phyloP scores from a whole-genome alignment of 2,888 invertebrate genomes.

The Omphaloscelis lunosa region DNA sequence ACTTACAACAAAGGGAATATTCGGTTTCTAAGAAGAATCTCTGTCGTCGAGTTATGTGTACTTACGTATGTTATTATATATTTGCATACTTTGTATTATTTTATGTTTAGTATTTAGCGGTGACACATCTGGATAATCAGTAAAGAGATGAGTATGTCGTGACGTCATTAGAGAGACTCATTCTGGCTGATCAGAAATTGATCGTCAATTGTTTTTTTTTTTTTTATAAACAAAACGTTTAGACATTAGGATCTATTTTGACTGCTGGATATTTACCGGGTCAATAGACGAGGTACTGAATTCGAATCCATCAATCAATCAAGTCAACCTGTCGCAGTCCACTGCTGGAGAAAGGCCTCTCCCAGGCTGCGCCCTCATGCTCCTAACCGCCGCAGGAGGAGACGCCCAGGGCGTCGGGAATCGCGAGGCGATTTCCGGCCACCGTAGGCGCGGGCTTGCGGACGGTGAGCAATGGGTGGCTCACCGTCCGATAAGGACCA shows the following conservation, averaged over 20 bases:
- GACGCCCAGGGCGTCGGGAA: no score
- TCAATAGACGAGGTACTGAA: background rate
- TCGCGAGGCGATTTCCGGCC: no score
- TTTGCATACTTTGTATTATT: conserved; percentile 73
- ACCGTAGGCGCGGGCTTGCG: no score
- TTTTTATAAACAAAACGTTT: background rate
- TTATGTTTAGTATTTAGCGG: conserved; percentile 38
- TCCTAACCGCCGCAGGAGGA: no score
- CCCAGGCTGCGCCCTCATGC: no score
- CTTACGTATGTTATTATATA: conserved; percentile 61
- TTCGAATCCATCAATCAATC: background rate
- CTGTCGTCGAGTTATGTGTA: conserved; percentile 79
- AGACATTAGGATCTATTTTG: background rate
- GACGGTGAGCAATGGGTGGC: no score
- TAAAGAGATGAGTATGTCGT: background rate
- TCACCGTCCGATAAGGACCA: no score
- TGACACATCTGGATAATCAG: conserved; percentile 48
- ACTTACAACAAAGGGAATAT: conserved; percentile 79
- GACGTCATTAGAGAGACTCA: conserved; percentile 18
- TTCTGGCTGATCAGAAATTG: background rate
- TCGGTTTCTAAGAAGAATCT: conserved; percentile 84
- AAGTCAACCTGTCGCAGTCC: no score
- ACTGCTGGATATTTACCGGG: background rate
- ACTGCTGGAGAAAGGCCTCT: no score
- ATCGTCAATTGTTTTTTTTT: background rate